Evolutionary conservation across 2,797 vertebrate genomes (phyloP).

Genomic region (Pagetopsis macropterus): DNA sequence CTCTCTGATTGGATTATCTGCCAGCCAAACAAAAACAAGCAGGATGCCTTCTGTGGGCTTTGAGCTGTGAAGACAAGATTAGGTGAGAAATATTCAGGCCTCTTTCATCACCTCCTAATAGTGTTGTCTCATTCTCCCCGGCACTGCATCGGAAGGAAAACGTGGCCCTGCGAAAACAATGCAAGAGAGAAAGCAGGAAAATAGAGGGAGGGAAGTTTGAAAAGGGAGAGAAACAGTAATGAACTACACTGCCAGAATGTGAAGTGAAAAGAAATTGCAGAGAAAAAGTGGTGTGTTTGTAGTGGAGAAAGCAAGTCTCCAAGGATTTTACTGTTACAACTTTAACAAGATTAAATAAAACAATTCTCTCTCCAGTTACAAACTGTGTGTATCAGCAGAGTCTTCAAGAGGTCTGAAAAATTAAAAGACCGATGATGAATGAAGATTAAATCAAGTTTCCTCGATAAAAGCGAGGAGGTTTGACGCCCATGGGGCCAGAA

Average conservation of each 20-base stretch:
- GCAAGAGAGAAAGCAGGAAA: conserved; percentile 29
- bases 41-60: conserved; percentile 74
- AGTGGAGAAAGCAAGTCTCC: conserved; percentile 1
- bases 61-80: conserved; percentile 81
- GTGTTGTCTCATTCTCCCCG: conserved; percentile 64
- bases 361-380: conserved; percentile 13
- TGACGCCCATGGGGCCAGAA: neutral
- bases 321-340: conserved; percentile 18
- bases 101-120: conserved; percentile 75
- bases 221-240: conserved; percentile 57
- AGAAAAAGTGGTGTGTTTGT: neutral
- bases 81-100: conserved; percentile 79
- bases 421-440: conserved; percentile 12
- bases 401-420: conserved; percentile 5
- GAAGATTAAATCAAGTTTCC: conserved; percentile 30
- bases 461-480: conserved; percentile 1
- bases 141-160: conserved; percentile 56
- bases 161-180: conserved; percentile 34
- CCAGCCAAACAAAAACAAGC: conserved; percentile 79
- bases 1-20: conserved; percentile 75
- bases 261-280: neutral
- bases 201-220: conserved; percentile 36
- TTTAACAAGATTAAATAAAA: conserved; percentile 38
- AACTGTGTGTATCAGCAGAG: conserved; percentile 10
- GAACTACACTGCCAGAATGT: conserved; percentile 43